Evolutionary conservation across 1,140 invertebrate species (phyloP), one percentile per base, ranked within the genome.

Genomic region (Pseudobourletiella spinata): DNA sequence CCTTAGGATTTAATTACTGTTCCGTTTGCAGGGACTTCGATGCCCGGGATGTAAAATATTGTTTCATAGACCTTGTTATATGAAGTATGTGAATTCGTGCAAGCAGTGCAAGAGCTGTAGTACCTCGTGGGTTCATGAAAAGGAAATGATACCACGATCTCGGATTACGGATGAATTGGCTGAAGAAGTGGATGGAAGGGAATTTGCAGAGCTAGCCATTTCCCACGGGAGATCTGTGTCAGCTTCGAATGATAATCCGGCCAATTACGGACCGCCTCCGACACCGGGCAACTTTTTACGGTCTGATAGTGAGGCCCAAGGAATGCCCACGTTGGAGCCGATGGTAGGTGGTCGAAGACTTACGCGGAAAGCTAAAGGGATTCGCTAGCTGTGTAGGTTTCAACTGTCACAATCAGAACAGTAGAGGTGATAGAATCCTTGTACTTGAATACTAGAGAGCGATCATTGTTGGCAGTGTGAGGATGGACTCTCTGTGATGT

Each of bases 21-120:
- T 46, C 22, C 6, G 15, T 18, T 46, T 25, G 4, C 48, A 55
- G 52, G 52, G 52, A 35, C 18, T 18, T 26, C 32, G 16, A 18
- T 55, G 52, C 22, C 52, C 52, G 22, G 22, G 29, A n/a, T 55
- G 52, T 20, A 39, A 39, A 18, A 55, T 55, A 20, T 55, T 14
- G 4, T 11, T 55, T 24, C 52, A 55, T 35, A 11, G 29, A 35
- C 16, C n/a, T 3, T 55, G 52, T 26, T 29, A 11, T n/a, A 32
- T 3, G 8, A 55, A 55, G 18, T 55, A 32, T 22, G 11, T 55
- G 28, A 14, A 8, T 3, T 16, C 4, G 3, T 35, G 52, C 26
- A 29, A 55, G 39, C 2, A 2, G 16, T 55, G 52, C 39, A 55
- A 30, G 25, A 55, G 18, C 25, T 55, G 52, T 39, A 55, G 26